Conservation (phyloP, 2,797 vertebrate genomes). For the Schizopygopsis pylzovi region DNA sequence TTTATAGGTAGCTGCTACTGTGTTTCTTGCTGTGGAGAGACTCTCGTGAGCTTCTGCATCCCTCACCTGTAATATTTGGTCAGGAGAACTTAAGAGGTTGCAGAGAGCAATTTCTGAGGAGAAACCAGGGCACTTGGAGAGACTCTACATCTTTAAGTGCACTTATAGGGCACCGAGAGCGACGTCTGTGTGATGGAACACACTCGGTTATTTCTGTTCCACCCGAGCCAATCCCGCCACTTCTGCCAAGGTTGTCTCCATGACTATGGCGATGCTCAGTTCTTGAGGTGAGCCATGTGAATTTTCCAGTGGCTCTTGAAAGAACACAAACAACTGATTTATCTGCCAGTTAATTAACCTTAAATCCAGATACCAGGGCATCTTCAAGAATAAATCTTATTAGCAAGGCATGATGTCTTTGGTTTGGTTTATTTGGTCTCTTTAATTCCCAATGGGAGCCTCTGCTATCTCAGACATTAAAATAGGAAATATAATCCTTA, state of each 20-base stretch:
- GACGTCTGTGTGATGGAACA: not conserved
- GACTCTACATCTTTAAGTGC: slow-evolving; percentile 25
- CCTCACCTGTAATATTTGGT: slow-evolving; percentile 25
- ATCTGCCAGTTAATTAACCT: slow-evolving; percentile 4
- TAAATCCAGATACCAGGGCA: not conserved
- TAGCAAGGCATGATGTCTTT: not conserved
- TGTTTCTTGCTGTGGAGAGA: not conserved
- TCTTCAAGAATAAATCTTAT: not conserved
- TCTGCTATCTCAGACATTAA: not conserved
- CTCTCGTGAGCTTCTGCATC: not conserved
- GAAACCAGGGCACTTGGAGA: slow-evolving; percentile 9
- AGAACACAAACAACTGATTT: slow-evolving; percentile 17
- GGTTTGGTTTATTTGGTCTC: slow-evolving; percentile 2
- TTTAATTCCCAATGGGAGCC: not conserved
- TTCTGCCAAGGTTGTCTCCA: slow-evolving; percentile 75
- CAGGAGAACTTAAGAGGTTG: slow-evolving; percentile 6
- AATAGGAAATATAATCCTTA: not conserved
- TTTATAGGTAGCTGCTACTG: not conserved
- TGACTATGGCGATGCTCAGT: slow-evolving; percentile 68
- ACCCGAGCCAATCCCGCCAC: slow-evolving; percentile 31
- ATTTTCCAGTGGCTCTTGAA: slow-evolving; percentile 28
- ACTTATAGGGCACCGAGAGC: slow-evolving; percentile 4
- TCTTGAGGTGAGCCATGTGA: slow-evolving; percentile 64
- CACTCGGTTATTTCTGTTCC: not conserved
- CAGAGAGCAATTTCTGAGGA: not conserved